Conservation (phyloP, 1,140 invertebrate species). For the Heliconius himera region DNA sequence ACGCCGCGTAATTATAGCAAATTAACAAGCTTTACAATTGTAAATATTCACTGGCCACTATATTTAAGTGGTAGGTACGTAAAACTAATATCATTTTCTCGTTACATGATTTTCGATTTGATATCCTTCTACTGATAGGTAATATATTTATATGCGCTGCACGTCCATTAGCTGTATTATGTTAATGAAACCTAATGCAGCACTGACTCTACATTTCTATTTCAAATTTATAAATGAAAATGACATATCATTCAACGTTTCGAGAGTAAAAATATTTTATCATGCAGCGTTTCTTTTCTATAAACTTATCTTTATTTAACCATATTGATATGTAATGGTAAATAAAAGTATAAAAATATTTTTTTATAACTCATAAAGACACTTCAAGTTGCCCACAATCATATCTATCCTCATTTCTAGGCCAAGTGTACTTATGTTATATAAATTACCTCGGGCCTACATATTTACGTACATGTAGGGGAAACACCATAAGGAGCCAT, state of each 20-base stretch:
- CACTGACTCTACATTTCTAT: background rate
- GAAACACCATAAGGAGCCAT: no score
- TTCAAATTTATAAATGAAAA: background rate
- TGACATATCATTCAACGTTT: background rate
- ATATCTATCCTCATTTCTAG: background rate
- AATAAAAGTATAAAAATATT: no score
- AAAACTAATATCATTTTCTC: no score
- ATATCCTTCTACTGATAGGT: no score
- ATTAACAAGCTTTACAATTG: no score
- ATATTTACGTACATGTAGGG: background rate
- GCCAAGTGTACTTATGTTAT: conserved; percentile 1
- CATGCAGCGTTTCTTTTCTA: background rate
- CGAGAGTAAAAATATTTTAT: background rate
- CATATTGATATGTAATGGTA: background rate
- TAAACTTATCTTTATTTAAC: background rate
- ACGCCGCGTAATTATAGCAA: no score
- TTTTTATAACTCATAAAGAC: background rate
- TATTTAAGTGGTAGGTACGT: no score
- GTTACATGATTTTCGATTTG: no score
- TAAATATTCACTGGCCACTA: no score
- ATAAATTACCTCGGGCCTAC: background rate
- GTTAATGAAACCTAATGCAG: background rate
- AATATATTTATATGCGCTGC: background rate
- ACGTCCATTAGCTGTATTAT: background rate
- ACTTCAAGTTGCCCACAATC: background rate